Evolutionary conservation across 2,888 invertebrate genomes (phyloP).

Genomic region (Tetrapedia diversipes): DNA sequence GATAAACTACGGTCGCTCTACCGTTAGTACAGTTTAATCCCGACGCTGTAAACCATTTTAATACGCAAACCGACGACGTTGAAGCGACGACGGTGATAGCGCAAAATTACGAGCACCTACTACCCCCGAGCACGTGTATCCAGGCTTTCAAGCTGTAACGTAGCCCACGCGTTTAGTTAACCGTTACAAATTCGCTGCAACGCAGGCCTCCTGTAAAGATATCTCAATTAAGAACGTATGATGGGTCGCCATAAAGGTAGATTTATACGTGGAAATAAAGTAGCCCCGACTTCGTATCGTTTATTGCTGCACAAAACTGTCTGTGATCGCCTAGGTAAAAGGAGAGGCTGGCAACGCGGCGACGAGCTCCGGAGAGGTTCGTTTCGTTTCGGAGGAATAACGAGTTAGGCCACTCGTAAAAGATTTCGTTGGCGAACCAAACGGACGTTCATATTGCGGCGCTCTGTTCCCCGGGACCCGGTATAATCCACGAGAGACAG

Average conservation of each 20-base stretch:
- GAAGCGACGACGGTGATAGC: too few relatives aligned
- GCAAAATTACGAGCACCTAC: too few relatives aligned
- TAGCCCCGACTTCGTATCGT: slow-evolving; percentile 12
- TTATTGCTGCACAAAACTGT: slow-evolving; percentile 31
- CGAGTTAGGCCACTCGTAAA: slow-evolving; percentile 67
- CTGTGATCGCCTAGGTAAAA: slow-evolving; percentile 22
- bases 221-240: slow-evolving; percentile 35
- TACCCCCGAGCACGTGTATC: too few relatives aligned
- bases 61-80: too few relatives aligned
- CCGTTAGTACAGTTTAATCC: too few relatives aligned
- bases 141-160: too few relatives aligned
- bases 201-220: neutral
- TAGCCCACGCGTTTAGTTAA: too few relatives aligned
- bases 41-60: too few relatives aligned
- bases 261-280: slow-evolving; percentile 43
- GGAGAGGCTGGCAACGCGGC: too few relatives aligned
- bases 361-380: slow-evolving; percentile 53
- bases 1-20: too few relatives aligned
- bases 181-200: neutral
- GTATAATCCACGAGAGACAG: slow-evolving; percentile 52
- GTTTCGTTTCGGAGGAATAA: slow-evolving; percentile 57
- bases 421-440: slow-evolving; percentile 48
- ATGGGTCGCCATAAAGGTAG: slow-evolving; percentile 35
- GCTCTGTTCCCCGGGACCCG: slow-evolving; percentile 25
- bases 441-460: slow-evolving; percentile 33